Percentiles rank a stretch among this genome's conserved stretches.
phyloP scores from a whole-genome alignment of 2,113 vertebrate genomes.

The Saimiri boliviensis region DNA sequence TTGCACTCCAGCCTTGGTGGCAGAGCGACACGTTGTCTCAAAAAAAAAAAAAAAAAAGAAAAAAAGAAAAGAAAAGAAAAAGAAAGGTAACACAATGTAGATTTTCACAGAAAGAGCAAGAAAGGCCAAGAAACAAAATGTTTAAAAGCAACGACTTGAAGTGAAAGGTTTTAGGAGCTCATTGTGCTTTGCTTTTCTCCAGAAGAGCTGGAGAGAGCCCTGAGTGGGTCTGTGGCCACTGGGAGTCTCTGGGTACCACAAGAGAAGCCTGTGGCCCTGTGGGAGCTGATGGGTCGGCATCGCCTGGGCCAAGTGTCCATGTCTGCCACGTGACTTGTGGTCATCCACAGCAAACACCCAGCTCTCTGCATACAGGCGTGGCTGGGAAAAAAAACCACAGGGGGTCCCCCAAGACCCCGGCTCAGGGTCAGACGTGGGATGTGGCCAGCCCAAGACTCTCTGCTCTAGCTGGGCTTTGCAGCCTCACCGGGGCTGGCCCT shows the following conservation, averaged over 20 bases:
- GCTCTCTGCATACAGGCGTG: background rate
- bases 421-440: background rate
- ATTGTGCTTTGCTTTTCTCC: background rate
- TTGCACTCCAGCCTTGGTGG: too few species aligned
- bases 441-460: background rate
- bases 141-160: background rate
- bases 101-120: background rate
- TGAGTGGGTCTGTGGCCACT: background rate
- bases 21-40: too few species aligned
- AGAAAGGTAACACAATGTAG: fast-evolving
- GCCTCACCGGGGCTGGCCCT: background rate
- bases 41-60: too few species aligned
- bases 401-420: background rate
- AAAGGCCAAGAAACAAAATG: background rate
- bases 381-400: background rate
- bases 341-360: background rate
- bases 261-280: background rate
- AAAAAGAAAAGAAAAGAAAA: too few species aligned
- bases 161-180: background rate
- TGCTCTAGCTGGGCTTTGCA: background rate
- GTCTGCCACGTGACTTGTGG: background rate
- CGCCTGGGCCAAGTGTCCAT: background rate
- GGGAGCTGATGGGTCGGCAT: background rate
- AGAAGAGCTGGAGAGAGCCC: background rate
- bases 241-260: background rate